These are phyloP conservation scores for Neogale vison DNA, from an alignment of 2,113 vertebrate genomes.

Conservation along the genomic window DNA sequence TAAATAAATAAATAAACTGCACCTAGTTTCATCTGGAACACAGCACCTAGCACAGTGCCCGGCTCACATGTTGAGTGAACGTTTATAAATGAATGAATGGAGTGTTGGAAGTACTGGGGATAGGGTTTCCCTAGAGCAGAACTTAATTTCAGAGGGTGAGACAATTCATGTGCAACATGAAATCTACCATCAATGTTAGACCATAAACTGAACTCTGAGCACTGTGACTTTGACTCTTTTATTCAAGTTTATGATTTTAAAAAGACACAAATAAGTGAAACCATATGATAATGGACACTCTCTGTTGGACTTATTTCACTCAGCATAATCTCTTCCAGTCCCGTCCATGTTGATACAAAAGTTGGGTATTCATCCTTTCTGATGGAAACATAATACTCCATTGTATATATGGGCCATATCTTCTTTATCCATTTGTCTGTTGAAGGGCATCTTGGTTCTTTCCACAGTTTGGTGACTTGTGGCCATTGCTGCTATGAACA, in stretches of 20 bases:
- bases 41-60: neutral
- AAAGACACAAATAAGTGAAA: neutral
- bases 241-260: neutral
- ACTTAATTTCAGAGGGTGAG: slow-evolving; percentile 53
- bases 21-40: slow-evolving; percentile 70
- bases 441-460: no score
- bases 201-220: neutral
- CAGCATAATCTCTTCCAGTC: no score
- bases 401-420: no score
- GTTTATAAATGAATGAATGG: neutral
- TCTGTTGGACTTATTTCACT: no score
- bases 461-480: no score
- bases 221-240: neutral
- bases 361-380: no score
- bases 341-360: no score
- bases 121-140: slow-evolving; percentile 55
- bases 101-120: neutral
- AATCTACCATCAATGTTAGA: slow-evolving; percentile 58
- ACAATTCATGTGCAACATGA: slow-evolving; percentile 71
- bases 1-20: neutral
- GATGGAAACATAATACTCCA: no score
- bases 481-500: no score
- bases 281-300: no score
- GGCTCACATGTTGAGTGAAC: neutral
- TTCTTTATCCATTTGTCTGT: no score